Evolutionary conservation across 2,888 invertebrate genomes (phyloP).

Genomic region (Lagria hirta): DNA sequence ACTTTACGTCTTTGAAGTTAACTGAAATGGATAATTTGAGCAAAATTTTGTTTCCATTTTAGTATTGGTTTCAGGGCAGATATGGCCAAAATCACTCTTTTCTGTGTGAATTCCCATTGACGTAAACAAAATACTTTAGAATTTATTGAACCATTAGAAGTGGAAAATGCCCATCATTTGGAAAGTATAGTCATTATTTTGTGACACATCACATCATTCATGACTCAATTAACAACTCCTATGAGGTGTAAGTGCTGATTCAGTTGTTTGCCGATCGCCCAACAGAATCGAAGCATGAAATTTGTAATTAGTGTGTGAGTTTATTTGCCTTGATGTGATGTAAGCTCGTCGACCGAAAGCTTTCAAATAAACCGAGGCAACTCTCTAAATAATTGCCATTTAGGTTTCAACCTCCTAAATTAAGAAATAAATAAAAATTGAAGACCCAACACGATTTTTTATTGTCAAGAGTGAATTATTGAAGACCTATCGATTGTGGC

Average conservation of each 20-base stretch:
- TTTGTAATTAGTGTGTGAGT: conserved; percentile 24
- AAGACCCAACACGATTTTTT: conserved; percentile 11
- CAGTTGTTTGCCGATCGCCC: conserved; percentile 24
- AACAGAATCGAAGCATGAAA: conserved; percentile 24
- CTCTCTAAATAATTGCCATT: conserved; percentile 10
- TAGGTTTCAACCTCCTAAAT: conserved; percentile 9
- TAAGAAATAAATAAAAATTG: conserved; percentile 21
- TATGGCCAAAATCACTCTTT: no score
- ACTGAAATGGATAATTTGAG: no score
- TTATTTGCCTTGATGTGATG: conserved; percentile 19
- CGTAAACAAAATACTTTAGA: no score
- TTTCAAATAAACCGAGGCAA: conserved; percentile 17
- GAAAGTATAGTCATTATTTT: no score
- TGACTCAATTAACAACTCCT: conserved; percentile 8
- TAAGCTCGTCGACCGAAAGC: conserved; percentile 17
- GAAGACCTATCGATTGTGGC: conserved; percentile 8
- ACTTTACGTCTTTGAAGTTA: no score
- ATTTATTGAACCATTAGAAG: no score
- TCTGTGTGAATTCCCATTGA: no score
- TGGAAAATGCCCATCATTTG: no score
- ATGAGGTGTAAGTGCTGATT: conserved; percentile 15
- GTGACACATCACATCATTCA: no score
- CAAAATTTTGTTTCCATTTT: no score
- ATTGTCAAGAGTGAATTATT: conserved; percentile 19
- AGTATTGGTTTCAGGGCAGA: no score